phyloP scores from a whole-genome alignment of 2,797 vertebrate genomes.

The Nyctibius grandis region DNA sequence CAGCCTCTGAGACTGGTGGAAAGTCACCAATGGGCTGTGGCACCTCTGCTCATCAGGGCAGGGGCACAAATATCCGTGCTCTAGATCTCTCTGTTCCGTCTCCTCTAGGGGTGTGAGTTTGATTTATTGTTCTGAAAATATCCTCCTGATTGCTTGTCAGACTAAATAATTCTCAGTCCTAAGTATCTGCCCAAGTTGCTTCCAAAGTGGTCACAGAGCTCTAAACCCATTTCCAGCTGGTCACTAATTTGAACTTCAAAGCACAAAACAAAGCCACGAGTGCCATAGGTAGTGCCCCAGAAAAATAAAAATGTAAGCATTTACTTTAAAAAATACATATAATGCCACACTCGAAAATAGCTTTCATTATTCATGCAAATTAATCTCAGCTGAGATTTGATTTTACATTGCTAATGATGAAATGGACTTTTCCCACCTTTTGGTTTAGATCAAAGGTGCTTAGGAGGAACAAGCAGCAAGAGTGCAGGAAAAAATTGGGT shows the following conservation, averaged over 20 bases:
- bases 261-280: background rate
- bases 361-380: background rate
- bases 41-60: background rate
- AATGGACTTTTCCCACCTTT: background rate
- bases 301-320: background rate
- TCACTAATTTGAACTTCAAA: background rate
- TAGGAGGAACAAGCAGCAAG: background rate
- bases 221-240: background rate
- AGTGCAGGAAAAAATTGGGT: background rate
- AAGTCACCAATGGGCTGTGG: background rate
- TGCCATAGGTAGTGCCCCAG: background rate
- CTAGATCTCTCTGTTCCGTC: background rate
- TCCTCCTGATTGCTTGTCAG: background rate
- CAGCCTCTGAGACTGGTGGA: background rate
- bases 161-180: background rate
- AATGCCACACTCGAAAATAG: background rate
- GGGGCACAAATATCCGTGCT: background rate
- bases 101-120: background rate
- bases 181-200: background rate
- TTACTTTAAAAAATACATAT: background rate
- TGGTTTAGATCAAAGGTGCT: background rate
- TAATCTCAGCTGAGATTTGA: background rate
- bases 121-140: background rate
- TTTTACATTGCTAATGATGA: background rate
- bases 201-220: background rate